These are phyloP conservation scores for Neotragus moschatus DNA, from an alignment of 2,113 vertebrate species.

Conservation along the genomic window DNA sequence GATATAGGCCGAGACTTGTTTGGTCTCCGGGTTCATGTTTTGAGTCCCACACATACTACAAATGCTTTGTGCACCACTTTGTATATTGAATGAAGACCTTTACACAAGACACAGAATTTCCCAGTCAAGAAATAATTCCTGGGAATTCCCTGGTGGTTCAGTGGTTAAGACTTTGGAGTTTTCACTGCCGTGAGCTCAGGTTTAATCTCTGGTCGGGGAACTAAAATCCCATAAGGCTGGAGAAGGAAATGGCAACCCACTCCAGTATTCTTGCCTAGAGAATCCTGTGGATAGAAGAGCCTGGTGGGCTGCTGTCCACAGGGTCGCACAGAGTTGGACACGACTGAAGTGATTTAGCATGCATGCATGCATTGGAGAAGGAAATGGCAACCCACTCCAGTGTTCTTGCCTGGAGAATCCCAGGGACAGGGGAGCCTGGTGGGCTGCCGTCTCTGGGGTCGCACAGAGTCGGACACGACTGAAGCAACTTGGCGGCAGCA, in stretches of 20 bases:
- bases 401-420: neutral
- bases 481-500: neutral
- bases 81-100: neutral
- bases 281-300: neutral
- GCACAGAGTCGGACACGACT: neutral
- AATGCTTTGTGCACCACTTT: neutral
- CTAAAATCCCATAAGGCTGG: neutral
- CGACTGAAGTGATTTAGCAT: neutral
- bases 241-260: neutral
- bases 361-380: neutral
- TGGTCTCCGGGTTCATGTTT: neutral
- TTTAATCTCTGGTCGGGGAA: neutral
- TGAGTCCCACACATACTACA: neutral
- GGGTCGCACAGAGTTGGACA: neutral
- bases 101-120: neutral
- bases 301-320: neutral
- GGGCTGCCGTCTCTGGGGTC: accelerated
- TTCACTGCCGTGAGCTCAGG: neutral
- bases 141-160: neutral
- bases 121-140: neutral
- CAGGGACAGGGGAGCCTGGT: neutral
- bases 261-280: neutral
- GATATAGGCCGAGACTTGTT: neutral
- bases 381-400: neutral
- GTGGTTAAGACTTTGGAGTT: neutral